phyloP scores from a whole-genome alignment of 2,797 vertebrate genomes.

The Artibeus lituratus region DNA sequence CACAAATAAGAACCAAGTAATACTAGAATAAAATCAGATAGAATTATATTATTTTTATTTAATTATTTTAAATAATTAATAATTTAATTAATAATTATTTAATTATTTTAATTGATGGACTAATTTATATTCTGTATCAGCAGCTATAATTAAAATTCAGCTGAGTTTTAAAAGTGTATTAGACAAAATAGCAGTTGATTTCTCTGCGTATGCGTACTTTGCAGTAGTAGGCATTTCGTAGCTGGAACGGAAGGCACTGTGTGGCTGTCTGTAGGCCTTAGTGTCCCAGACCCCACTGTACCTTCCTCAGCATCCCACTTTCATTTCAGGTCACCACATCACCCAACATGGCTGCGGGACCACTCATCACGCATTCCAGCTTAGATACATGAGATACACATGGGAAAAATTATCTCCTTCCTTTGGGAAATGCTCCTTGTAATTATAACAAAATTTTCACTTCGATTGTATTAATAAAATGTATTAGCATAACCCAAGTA shows the following conservation, averaged over 20 bases:
- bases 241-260: rapidly evolving
- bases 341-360: background rate
- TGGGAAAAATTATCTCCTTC: rapidly evolving
- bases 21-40: background rate
- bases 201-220: background rate
- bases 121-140: background rate
- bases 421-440: background rate
- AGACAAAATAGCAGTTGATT: background rate
- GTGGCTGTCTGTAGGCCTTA: rapidly evolving
- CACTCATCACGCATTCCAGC: background rate
- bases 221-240: background rate
- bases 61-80: too few species aligned
- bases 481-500: background rate
- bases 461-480: background rate
- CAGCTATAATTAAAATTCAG: background rate
- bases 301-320: rapidly evolving
- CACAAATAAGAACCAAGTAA: background rate
- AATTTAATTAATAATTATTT: too few species aligned
- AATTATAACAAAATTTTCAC: background rate
- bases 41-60: background rate
- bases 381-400: background rate
- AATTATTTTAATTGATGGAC: background rate
- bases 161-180: background rate
- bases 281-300: background rate
- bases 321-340: background rate